Base-by-base conservation (phyloP, 1,140 invertebrate genomes). In the Musca vetustissima region DNA sequence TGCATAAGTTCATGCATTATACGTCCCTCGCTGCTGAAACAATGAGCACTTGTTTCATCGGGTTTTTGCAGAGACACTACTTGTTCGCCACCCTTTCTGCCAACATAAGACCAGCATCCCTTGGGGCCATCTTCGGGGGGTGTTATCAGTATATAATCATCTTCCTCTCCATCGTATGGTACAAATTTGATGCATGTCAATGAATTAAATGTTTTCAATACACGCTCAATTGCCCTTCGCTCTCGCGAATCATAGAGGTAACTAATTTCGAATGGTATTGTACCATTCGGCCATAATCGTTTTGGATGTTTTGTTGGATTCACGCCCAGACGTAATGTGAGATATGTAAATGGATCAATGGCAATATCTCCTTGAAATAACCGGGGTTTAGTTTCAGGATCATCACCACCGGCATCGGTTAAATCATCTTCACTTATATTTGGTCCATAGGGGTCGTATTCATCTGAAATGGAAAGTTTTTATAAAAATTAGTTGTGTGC, bases 1-100 rank as follows among this genome's bases (percentile, higher is more conserved):
- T 97, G 94, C 85, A 95, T 90, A 66, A 96, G 81, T 78, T 97
- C 94, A 76, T 97, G 94, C 67, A 92, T 84, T 11, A 92, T 86
- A 0, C 91, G 92, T 0, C 91, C 90, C 70, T 91, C 89, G 73
- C 89, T 90, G 28, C 84, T 82, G 59, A 81, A 80, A 74, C 93
- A 95, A 11, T 85, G 85, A 1, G 83, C 80, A 6, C 86, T 86
- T 0, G 82, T 83, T 52, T 85, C 83, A 1, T 90, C 91, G 1
- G 91, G 90, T 1, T 83, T 84, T n/a, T 83, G 80, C 32, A 83
- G 55, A 1, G 79, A 77, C 4, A 83, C 77, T 0, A 77, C 72
- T 66, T 84, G 76, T 66, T 83, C 78, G 25, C 86, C 84, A 69
- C 91, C 91, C 6, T 88, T 83, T 6, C 87, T 83, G 1, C 92